Evolutionary conservation across 1,140 invertebrate species (phyloP).

Genomic region (Papilio xuthus): DNA sequence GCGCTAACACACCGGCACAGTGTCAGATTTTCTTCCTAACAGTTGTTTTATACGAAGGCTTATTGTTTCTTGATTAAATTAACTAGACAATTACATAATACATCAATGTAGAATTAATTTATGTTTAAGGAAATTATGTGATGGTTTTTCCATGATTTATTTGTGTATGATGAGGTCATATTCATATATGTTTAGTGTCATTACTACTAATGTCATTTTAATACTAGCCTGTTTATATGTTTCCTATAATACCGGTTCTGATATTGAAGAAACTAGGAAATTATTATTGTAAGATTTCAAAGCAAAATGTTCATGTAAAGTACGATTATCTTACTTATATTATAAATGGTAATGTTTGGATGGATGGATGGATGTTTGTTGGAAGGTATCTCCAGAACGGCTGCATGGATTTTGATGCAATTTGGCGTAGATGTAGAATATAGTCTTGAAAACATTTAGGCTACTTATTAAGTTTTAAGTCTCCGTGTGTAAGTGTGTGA

Average conservation of each 20-base stretch:
- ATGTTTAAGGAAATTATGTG: not conserved
- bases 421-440: too few relatives aligned
- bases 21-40: too few relatives aligned
- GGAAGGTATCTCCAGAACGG: too few relatives aligned
- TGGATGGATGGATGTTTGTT: too few relatives aligned
- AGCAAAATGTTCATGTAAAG: not conserved
- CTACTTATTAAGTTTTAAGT: too few relatives aligned
- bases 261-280: conserved; percentile 3
- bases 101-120: not conserved
- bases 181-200: not conserved
- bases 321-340: too few relatives aligned
- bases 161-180: conserved; percentile 10
- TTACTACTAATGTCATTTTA: not conserved
- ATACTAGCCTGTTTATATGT: not conserved
- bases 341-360: too few relatives aligned
- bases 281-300: not conserved
- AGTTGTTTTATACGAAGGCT: not conserved
- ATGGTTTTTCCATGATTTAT: conserved; percentile 21
- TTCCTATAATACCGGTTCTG: not conserved
- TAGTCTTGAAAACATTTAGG: too few relatives aligned
- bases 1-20: too few relatives aligned
- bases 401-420: too few relatives aligned
- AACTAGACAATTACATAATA: not conserved
- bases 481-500: too few relatives aligned
- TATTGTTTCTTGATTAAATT: not conserved